Evolutionary conservation across 1,140 invertebrate genomes (phyloP), one percentile per base, ranked within the genome.

Genomic region (Proctacanthus coquilletti): DNA sequence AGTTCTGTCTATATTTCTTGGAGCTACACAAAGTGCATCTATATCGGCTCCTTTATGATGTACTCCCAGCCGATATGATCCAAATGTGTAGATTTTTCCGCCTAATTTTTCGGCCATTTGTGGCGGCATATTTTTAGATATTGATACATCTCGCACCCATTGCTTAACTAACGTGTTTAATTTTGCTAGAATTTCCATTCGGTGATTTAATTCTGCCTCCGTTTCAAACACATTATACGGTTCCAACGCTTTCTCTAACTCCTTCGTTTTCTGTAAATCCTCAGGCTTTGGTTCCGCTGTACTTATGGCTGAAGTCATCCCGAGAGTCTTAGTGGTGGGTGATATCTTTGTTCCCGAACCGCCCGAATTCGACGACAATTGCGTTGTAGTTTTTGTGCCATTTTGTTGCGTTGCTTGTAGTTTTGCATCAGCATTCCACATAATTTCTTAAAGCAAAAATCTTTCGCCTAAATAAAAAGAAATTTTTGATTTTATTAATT

Each of bases 81-180:
- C 96, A 69, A 99, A 99, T 18, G 96, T 98, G 52, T 93, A 98
- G 41, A 99, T 92, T 67, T 97, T 97, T 4, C 96, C 96, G 33
- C 94, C 93, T 44, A 95, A 77, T 52, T 77, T 75, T 42, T 87
- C 82, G 5, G 85, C 84, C 1, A 86, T 75, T 51, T 73, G 80
- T 44, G 74, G 70, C 5, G 89, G 88, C 77, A 95, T 85, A 56
- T 88, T 89, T 60, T 85, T 86, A 47, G 76, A 69, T 34, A 91
- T 64, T 44, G 86, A 91, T 10, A 91, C 71, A 46, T 93, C 81
- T 52, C 75, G 71, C 38, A 96, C 92, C 92, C 92, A 98, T 53
- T 84, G 72, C 52, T 87, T 81, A 1, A 94, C 88, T 9, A 97
- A 62, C 8, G 75, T 68, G 63, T 96, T 93, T 19, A 98, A 63